Evolutionary conservation across 2,888 invertebrate genomes (phyloP).

Genomic region (Neocrepidodera transversa): DNA sequence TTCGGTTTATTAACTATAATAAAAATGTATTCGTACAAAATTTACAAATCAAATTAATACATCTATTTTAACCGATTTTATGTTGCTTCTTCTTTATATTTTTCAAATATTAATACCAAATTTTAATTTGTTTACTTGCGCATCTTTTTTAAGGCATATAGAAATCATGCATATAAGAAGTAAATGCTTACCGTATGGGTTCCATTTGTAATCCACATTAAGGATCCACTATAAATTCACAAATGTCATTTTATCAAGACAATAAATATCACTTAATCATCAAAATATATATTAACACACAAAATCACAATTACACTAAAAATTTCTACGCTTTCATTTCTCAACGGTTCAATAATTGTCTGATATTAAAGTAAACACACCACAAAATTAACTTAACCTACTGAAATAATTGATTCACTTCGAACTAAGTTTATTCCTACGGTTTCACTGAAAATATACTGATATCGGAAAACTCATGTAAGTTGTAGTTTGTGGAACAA

Average conservation of each 20-base stretch:
- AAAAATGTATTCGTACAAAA: too few species aligned
- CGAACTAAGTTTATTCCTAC: constrained; percentile 35
- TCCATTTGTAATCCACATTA: background rate
- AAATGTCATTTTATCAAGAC: background rate
- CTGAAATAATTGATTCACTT: constrained; percentile 30
- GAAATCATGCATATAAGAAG: background rate
- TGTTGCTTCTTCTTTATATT: too few species aligned
- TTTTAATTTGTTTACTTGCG: too few species aligned
- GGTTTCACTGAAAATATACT: constrained; percentile 40
- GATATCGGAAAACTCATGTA: constrained; percentile 42
- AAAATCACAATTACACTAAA: background rate
- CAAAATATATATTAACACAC: background rate
- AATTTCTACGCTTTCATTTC: constrained; percentile 5
- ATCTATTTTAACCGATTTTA: too few species aligned
- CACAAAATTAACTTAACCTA: constrained; percentile 27
- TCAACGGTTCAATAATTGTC: constrained; percentile 1
- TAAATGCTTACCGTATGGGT: background rate
- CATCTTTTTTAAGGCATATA: too few species aligned
- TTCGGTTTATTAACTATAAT: too few species aligned
- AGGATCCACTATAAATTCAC: background rate
- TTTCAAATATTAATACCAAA: too few species aligned
- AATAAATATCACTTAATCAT: background rate
- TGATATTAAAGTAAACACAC: constrained; percentile 23
- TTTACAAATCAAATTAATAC: too few species aligned
- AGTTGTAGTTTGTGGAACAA: constrained; percentile 51